Base-by-base conservation (phyloP, 1,140 invertebrate genomes). In the Musca domestica region DNA sequence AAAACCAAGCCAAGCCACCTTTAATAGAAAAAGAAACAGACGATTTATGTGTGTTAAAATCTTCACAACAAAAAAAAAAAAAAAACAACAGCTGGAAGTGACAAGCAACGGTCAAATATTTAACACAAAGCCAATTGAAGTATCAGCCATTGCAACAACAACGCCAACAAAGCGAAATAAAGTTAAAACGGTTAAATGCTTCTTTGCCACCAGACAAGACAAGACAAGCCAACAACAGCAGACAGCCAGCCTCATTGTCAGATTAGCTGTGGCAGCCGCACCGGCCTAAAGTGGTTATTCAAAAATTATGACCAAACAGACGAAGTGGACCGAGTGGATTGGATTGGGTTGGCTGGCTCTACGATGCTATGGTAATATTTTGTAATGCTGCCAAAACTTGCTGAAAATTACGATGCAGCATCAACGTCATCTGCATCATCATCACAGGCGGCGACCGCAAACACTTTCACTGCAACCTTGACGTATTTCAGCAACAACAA, bases 381-480 rank as follows among this genome's bases (percentile, higher is more conserved):
- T 56, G 22, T 56, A 56, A 56, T 61, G 56, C 56, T 30, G 56
- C 56, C 20, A 34, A 61, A 41, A 61, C 34, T 41, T 41, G 12
- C 34, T 25, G 20, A 61, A 61, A 61, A 61, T 61, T 61, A 61
- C 56, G 56, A 61, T 41, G 17, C n/a, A 41, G 56, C 67, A 64
- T 46, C 67, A 64, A 41, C 20, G 19, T 52, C 67, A 23, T 20
- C 27, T 30, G 2, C 51, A 56, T 22, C 65, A 19, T 54, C 34
- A 56, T 9, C 34, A n/a, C 22, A 14, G 48, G 30, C 41, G 54
- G n/a, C 23, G 22, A 3, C 46, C 23, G 19, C 27, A 58, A 67
- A 70, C 69, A 70, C 69, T 70, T 70, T 70, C 69, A 67, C 64
- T 71, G 70, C 67, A 71, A 71, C 69, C 69, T 70, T 70, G 69